Evolutionary conservation across 1,140 invertebrate species (phyloP).

Genomic region (Drosophila elegans): DNA sequence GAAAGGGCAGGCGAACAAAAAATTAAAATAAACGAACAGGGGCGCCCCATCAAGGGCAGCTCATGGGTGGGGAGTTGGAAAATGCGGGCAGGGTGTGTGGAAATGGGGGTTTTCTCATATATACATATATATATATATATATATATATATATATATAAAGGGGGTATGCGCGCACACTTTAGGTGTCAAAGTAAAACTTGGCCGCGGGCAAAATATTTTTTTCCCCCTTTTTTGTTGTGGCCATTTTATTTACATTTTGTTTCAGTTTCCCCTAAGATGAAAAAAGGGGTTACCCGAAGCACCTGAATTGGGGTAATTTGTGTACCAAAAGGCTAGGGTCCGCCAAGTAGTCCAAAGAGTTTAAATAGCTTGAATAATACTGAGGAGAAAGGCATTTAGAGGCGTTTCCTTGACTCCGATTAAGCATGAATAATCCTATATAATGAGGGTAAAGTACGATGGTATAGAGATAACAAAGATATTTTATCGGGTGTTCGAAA

Average conservation of each 20-base stretch:
- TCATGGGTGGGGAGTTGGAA: neutral
- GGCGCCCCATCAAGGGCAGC: conserved; percentile 54
- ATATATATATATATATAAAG: too few species aligned
- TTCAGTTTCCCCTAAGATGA: conserved; percentile 41
- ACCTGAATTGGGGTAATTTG: conserved; percentile 71
- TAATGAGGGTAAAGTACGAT: conserved; percentile 32
- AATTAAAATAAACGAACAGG: conserved; percentile 80
- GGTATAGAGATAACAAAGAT: neutral
- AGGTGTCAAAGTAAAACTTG: conserved; percentile 75
- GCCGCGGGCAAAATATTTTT: conserved; percentile 33
- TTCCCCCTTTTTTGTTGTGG: conserved; percentile 54
- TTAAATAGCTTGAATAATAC: conserved; percentile 30
- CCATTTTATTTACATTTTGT: conserved; percentile 78
- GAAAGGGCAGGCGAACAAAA: conserved; percentile 73
- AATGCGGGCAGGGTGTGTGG: neutral
- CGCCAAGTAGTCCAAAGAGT: conserved; percentile 29
- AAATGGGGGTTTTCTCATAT: conserved; percentile 4
- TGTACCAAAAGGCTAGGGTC: conserved; percentile 29
- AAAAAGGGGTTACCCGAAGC: conserved; percentile 24
- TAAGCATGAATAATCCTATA: conserved; percentile 27
- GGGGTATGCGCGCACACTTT: conserved; percentile 79
- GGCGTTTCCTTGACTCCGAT: conserved; percentile 16
- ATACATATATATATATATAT: too few species aligned
- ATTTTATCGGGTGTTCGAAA: conserved; percentile 1
- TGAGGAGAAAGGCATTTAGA: conserved; percentile 11